Conservation (phyloP, 2,888 invertebrate genomes). For the Osedax fenrisi region DNA sequence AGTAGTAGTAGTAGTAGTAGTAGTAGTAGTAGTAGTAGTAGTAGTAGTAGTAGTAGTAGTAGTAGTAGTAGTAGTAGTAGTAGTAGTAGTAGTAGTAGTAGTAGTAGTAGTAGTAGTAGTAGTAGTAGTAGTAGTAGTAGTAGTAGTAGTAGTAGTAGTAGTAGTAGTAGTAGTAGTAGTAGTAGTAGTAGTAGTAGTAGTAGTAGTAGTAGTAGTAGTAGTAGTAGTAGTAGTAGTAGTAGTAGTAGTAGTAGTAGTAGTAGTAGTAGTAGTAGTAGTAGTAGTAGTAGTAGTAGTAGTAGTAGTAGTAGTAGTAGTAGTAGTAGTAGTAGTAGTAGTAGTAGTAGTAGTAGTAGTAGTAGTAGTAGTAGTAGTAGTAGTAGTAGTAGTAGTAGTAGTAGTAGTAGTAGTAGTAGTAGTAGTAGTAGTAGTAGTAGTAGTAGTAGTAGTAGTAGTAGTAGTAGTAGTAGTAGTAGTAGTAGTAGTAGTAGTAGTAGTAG, state of each 20-base stretch:
- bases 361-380: background rate
- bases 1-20: background rate
- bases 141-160: too few species aligned
- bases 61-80: constrained; percentile 2
- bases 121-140: constrained; percentile 2
- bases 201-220: constrained; percentile 2
- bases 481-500: background rate
- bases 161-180: too few species aligned
- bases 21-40: background rate
- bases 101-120: background rate
- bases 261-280: too few species aligned
- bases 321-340: background rate
- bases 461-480: background rate
- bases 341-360: background rate
- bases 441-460: background rate
- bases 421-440: background rate
- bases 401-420: background rate
- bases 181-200: too few species aligned
- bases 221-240: too few species aligned
- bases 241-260: constrained; percentile 2
- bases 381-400: background rate
- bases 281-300: too few species aligned
- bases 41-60: constrained; percentile 2
- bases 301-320: constrained; percentile 2
- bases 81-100: constrained; percentile 2